phyloP scores from a whole-genome alignment of 2,797 vertebrate species.

The Helarctos malayanus region DNA sequence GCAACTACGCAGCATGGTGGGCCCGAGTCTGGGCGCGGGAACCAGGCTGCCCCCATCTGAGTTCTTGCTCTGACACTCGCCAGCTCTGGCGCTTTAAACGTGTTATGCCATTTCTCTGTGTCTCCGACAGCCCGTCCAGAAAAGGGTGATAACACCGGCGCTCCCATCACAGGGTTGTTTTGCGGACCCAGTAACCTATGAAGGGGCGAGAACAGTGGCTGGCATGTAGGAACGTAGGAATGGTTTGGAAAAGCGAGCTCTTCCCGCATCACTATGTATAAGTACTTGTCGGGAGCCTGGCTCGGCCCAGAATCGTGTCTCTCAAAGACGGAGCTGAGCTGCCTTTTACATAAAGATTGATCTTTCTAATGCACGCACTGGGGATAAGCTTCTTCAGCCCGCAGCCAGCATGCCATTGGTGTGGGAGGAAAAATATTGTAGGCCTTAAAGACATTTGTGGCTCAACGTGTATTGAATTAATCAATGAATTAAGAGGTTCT shows the following conservation, averaged over 20 bases:
- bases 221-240: background rate
- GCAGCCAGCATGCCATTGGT: background rate
- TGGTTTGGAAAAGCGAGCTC: background rate
- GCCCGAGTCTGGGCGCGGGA: accelerated
- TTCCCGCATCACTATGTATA: accelerated
- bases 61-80: background rate
- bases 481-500: background rate
- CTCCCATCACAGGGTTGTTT: accelerated
- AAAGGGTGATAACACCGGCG: background rate
- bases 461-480: background rate
- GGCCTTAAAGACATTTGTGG: background rate
- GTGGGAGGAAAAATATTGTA: background rate
- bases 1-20: no score
- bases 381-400: background rate
- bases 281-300: background rate
- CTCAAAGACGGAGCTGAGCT: background rate
- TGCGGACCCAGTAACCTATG: background rate
- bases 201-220: background rate
- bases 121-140: background rate
- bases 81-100: accelerated
- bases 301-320: background rate
- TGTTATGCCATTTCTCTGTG: background rate
- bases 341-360: background rate
- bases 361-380: background rate
- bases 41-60: background rate